Evolutionary conservation across 2,888 invertebrate genomes (phyloP).

Genomic region (Dione vanillae): DNA sequence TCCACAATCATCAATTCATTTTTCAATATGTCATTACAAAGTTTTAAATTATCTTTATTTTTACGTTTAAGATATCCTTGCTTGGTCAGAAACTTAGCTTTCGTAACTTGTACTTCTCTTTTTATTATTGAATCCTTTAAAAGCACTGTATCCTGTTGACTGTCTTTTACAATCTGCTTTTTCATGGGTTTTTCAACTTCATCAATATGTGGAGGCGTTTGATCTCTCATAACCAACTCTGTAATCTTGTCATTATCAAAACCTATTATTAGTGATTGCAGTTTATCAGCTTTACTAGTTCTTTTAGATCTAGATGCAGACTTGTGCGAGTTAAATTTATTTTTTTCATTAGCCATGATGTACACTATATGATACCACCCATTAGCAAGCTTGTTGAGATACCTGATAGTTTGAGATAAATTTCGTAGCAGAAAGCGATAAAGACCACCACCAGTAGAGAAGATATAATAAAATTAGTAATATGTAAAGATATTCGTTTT

Average conservation of each 20-base stretch:
- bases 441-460: constrained; percentile 68
- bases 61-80: constrained; percentile 56
- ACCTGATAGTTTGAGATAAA: constrained; percentile 48
- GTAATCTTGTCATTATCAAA: constrained; percentile 52
- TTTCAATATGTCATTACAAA: constrained; percentile 67
- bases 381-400: constrained; percentile 66
- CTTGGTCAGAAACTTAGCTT: constrained; percentile 51
- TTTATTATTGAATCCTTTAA: constrained; percentile 41
- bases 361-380: constrained; percentile 54
- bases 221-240: constrained; percentile 49
- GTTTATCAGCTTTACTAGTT: constrained; percentile 56
- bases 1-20: constrained; percentile 68
- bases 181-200: constrained; percentile 53
- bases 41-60: constrained; percentile 56
- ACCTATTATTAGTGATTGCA: constrained; percentile 62
- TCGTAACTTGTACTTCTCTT: constrained; percentile 38
- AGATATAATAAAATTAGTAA: constrained; percentile 57
- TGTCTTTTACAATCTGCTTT: constrained; percentile 31
- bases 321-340: constrained; percentile 67
- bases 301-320: constrained; percentile 57
- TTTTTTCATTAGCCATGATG: constrained; percentile 76
- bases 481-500: constrained; percentile 44
- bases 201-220: constrained; percentile 49
- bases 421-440: constrained; percentile 52
- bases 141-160: constrained; percentile 39